Conservation (phyloP, 1,140 invertebrate genomes). For the Drusus annulatus region DNA sequence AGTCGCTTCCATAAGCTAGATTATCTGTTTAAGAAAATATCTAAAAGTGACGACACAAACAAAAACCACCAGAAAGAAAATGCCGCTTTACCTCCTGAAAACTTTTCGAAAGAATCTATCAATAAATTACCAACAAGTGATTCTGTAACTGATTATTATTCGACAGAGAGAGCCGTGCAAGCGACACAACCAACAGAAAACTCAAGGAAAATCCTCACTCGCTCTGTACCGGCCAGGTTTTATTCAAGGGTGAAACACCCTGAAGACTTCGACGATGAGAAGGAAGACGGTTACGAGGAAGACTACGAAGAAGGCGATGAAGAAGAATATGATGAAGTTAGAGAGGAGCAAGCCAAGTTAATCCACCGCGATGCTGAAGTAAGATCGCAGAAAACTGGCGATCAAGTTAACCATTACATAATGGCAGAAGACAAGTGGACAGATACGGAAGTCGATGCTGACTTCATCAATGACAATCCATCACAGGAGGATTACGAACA, state of each 20-base stretch:
- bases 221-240: neutral
- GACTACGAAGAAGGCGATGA: constrained; percentile 17
- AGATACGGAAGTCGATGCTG: constrained; percentile 9
- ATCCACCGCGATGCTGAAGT: neutral
- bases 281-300: constrained; percentile 32
- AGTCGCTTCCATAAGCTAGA: constrained; percentile 46
- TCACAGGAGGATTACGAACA: constrained; percentile 41
- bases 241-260: constrained; percentile 8
- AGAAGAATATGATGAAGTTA: constrained; percentile 34
- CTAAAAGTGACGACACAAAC: constrained; percentile 23
- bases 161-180: neutral
- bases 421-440: constrained; percentile 21
- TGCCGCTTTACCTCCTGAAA: constrained; percentile 9
- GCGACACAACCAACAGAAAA: neutral
- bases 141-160: neutral
- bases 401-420: constrained; percentile 29
- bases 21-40: constrained; percentile 49
- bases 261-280: constrained; percentile 22
- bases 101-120: neutral
- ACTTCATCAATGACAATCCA: constrained; percentile 29
- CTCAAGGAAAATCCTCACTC: constrained; percentile 8
- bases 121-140: too few species aligned
- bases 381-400: constrained; percentile 19
- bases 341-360: constrained; percentile 16
- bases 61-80: neutral